Conservation (phyloP, 2,113 vertebrate genomes). For the Ornithorhynchus anatinus region DNA sequence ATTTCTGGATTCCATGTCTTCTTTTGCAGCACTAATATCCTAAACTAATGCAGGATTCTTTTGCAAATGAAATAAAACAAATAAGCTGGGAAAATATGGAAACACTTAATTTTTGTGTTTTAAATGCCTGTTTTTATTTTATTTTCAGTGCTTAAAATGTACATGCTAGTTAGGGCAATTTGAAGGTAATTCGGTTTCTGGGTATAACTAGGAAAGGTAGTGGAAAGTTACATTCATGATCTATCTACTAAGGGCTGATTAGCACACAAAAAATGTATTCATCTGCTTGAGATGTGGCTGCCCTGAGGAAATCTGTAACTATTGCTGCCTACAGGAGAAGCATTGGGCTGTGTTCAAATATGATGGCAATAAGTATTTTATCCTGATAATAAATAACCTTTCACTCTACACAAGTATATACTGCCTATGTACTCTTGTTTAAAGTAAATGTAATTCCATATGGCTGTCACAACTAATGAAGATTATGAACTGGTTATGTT, state of each 20-base stretch:
- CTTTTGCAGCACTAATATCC: background rate
- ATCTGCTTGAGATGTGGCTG: background rate
- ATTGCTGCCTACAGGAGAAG: background rate
- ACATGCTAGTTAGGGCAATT: background rate
- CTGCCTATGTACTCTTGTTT: too few relatives aligned
- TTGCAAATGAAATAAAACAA: background rate
- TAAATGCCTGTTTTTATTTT: background rate
- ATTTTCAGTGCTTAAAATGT: constrained; percentile 11
- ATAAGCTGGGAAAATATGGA: background rate
- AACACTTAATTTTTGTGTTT: background rate
- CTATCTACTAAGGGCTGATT: background rate
- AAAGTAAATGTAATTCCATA: too few relatives aligned
- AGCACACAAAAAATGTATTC: background rate
- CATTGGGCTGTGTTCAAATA: too few relatives aligned
- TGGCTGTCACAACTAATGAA: too few relatives aligned
- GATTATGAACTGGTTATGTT: too few relatives aligned
- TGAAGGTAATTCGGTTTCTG: background rate
- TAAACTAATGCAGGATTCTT: too few relatives aligned
- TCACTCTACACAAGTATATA: too few relatives aligned
- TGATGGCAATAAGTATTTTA: too few relatives aligned
- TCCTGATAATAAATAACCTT: too few relatives aligned
- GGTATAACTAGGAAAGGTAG: background rate
- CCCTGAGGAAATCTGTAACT: background rate
- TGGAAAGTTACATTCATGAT: background rate
- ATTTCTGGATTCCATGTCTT: constrained; percentile 1